Base-by-base conservation (phyloP, 2,888 invertebrate species). In the Atrina japonica region DNA sequence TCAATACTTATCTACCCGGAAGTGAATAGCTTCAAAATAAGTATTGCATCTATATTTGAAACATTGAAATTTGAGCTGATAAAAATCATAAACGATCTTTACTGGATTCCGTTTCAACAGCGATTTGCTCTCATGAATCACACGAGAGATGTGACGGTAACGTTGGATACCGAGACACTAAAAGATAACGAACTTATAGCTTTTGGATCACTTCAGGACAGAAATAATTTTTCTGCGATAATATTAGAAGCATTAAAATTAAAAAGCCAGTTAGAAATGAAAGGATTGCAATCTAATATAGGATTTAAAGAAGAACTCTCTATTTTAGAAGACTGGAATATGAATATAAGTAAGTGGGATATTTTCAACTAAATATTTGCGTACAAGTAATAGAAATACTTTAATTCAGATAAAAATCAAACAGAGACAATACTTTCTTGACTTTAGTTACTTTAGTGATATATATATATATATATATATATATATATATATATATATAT, bases 51-150 rank as follows among this genome's bases (percentile, higher is more conserved):
- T 14, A 7, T 61, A 1, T 70, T 66, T 61, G 21, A 7, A 3
- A 56, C 41, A 41, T 25, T 70, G 9, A 70, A 70, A 49, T 45
- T 59, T 5, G 53, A 60, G 5, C 18, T 70, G 3, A 49, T 70
- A 18, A 55, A 66, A 35, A 56, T 59, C 1, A 66, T 70, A 40
- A 47, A 66, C n/a, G 56, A 53, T 2, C 41, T 66, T 23, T 70
- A 70, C 41, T 70, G 70, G 70, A 70, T 70, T 14, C 70, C 70
- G 18, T 45, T 60, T 14, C 14, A 27, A 7, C 70, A 70, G 35
- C 52, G 70, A 25, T 27, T 41, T 40, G 56, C 66, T 30, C 29
- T 70, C 3, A 50, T 66, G 7, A 35, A 59, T 0, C 59, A 65
- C 11, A 61, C 53, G 18, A 41, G 49, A 45, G 40, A 41, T 23